Evolutionary conservation across 2,888 invertebrate genomes (phyloP).

Genomic region (Tetrapedia diversipes): DNA sequence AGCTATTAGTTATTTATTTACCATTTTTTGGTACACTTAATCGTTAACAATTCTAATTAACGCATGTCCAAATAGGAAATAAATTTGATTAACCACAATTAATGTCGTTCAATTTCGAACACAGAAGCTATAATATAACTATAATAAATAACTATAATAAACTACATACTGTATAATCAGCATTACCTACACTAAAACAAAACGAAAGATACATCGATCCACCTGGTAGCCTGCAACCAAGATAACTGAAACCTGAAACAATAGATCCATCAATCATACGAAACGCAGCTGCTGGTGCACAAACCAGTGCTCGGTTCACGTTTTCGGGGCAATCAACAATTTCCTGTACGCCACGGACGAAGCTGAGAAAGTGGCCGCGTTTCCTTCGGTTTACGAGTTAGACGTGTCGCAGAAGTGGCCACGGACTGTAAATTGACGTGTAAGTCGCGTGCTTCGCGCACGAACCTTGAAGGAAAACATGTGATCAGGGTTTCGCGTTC

Average conservation of each 20-base stretch:
- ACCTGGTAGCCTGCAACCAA: background rate
- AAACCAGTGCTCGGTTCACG: background rate
- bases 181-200: background rate
- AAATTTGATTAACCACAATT: no score
- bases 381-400: conserved; percentile 46
- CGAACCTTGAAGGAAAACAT: conserved; percentile 61
- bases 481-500: conserved; percentile 61
- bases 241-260: background rate
- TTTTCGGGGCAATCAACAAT: conserved; percentile 26
- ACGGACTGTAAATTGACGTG: conserved; percentile 40
- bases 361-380: conserved; percentile 9
- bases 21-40: no score
- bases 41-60: no score
- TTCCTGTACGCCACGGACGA: conserved; percentile 52
- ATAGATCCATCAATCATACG: background rate
- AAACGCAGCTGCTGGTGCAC: background rate
- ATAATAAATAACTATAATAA: no score
- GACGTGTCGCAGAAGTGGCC: conserved; percentile 45
- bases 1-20: no score
- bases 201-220: background rate
- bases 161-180: no score
- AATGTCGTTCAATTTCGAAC: no score
- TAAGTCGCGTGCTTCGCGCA: conserved; percentile 59
- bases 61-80: no score
- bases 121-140: no score